These are phyloP conservation scores for Neoarius graeffei DNA, from an alignment of 2,113 vertebrate genomes.

Conservation along the genomic window DNA sequence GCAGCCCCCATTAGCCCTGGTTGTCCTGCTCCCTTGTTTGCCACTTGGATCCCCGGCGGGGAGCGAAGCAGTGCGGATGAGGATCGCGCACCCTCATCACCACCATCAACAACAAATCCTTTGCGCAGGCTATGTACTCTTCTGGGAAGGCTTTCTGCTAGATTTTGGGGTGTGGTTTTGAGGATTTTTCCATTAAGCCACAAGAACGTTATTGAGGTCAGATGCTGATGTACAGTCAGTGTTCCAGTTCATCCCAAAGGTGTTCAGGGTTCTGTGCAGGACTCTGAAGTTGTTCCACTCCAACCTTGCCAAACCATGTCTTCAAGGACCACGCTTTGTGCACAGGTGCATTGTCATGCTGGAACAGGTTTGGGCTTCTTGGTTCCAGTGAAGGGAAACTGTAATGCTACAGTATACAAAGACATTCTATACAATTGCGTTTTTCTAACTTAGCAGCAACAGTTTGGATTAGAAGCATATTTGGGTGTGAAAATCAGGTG, in stretches of 20 bases:
- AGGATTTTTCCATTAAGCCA: neutral
- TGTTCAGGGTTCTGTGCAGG: neutral
- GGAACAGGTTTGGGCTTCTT: neutral
- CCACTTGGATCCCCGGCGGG: no score
- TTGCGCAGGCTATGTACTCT: neutral
- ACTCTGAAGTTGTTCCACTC: neutral
- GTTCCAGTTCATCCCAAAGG: neutral
- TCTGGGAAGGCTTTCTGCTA: neutral
- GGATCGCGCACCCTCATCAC: no score
- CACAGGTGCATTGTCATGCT: neutral
- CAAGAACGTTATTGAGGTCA: neutral
- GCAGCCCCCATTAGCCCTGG: no score
- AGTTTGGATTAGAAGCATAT: neutral
- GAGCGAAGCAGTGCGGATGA: no score
- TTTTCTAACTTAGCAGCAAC: neutral
- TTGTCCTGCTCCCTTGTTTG: no score
- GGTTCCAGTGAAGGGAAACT: neutral
- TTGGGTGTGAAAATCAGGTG: neutral
- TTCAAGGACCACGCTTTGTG: neutral
- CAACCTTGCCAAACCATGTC: neutral
- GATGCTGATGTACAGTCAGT: neutral
- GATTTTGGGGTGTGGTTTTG: neutral
- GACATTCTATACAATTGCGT: neutral
- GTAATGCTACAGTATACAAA: neutral
- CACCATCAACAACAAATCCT: no score